Percentiles rank a stretch among this genome's conserved stretches.
These are phyloP conservation scores for Sciaenops ocellatus DNA, from an alignment of 2,797 vertebrate species.

Conservation along the genomic window DNA sequence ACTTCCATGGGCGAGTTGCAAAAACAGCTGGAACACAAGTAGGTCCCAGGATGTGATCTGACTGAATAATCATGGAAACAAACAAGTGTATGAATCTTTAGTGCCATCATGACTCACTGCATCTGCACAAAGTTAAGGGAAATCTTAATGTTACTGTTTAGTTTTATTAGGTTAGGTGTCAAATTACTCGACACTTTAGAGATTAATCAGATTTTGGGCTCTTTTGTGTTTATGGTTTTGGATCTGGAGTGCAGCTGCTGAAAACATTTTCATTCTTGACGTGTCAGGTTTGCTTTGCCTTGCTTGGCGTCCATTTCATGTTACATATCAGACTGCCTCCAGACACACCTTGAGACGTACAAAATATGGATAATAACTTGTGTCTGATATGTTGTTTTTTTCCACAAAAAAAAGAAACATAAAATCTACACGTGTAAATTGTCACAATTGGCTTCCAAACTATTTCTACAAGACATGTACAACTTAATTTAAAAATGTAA, in stretches of 20 bases:
- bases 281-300: not conserved
- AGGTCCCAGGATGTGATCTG: not conserved
- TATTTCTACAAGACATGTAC: not conserved
- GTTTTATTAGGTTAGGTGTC: not conserved
- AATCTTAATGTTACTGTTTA: not conserved
- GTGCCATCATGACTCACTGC: not conserved
- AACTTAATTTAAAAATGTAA: too few relatives aligned
- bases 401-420: not conserved
- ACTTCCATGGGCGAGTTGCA: conserved; percentile 85
- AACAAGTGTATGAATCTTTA: not conserved
- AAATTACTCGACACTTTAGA: not conserved
- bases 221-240: not conserved
- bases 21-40: conserved; percentile 87
- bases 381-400: not conserved
- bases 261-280: conserved; percentile 3
- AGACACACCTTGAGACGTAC: not conserved
- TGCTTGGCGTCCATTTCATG: not conserved
- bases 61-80: not conserved
- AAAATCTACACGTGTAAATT: too few relatives aligned
- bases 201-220: not conserved
- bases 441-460: not conserved
- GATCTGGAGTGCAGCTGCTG: not conserved
- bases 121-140: not conserved
- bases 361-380: not conserved
- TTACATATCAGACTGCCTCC: not conserved